Evolutionary conservation across 2,888 invertebrate species (phyloP).

Genomic region (Ophioninae sp.): DNA sequence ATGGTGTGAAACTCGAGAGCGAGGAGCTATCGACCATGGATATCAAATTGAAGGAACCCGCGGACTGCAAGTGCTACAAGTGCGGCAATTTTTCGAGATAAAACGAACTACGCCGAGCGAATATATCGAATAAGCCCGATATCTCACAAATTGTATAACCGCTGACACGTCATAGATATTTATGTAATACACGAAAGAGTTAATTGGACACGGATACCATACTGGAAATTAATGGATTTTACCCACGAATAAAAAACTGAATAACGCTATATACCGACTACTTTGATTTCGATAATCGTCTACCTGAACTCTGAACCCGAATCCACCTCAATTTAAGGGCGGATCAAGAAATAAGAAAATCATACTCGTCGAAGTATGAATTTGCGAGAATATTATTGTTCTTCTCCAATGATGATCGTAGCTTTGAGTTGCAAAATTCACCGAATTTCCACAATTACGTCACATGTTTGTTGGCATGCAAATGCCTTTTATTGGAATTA

Average conservation of each 20-base stretch:
- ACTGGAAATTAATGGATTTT: slow-evolving; percentile 16
- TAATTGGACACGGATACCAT: slow-evolving; percentile 28
- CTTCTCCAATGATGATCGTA: neutral
- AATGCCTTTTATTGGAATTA: neutral
- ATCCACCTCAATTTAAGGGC: neutral
- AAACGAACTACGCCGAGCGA: slow-evolving; percentile 40
- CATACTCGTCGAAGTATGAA: neutral
- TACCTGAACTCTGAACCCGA: neutral
- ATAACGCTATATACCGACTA: slow-evolving; percentile 8
- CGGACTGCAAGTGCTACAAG: slow-evolving; percentile 94
- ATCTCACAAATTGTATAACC: slow-evolving; percentile 35
- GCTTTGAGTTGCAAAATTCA: neutral
- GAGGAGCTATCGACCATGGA: slow-evolving; percentile 89
- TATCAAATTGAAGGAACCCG: slow-evolving; percentile 91
- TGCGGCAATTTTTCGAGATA: slow-evolving; percentile 93
- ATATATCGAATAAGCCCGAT: slow-evolving; percentile 15
- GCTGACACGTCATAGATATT: slow-evolving; percentile 18
- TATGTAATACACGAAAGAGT: slow-evolving; percentile 33
- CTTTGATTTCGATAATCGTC: neutral
- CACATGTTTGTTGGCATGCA: neutral
- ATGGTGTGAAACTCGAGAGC: slow-evolving; percentile 89
- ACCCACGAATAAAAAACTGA: slow-evolving; percentile 53
- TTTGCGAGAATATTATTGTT: neutral
- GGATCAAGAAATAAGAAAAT: neutral
- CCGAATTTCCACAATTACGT: neutral